These are phyloP conservation scores for Ursus arctos DNA, from an alignment of 2,113 vertebrate species.

Conservation along the genomic window DNA sequence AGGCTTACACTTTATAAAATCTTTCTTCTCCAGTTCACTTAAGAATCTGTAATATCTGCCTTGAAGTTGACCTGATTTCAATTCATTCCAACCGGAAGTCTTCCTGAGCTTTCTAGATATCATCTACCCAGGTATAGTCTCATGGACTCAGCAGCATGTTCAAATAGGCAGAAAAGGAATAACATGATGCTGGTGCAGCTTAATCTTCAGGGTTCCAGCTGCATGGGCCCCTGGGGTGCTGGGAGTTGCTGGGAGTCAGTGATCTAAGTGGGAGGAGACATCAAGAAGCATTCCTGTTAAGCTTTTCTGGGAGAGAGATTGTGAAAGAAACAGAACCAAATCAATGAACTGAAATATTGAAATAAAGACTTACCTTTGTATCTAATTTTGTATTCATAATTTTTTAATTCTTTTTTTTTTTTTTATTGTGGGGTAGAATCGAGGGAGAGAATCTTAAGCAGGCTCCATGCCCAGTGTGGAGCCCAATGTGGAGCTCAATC, in stretches of 20 bases:
- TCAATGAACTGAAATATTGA: not conserved
- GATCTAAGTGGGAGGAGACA: not conserved
- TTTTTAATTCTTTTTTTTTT: not conserved
- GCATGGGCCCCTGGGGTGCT: fast-evolving
- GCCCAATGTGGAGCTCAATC: not conserved
- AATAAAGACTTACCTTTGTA: not conserved
- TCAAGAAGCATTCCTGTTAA: not conserved
- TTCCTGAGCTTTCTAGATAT: slow-evolving; percentile 22
- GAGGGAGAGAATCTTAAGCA: not conserved
- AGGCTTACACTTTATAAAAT: not conserved
- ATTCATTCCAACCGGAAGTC: not conserved
- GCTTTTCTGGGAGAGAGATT: not conserved
- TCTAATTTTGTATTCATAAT: not conserved
- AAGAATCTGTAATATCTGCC: not conserved
- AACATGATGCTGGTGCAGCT: not conserved
- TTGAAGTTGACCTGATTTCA: not conserved
- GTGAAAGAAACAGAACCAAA: not conserved
- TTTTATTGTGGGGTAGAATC: not conserved
- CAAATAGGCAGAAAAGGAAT: not conserved
- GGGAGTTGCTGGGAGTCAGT: too few relatives aligned
- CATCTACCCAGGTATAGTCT: not conserved
- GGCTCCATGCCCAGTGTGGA: not conserved
- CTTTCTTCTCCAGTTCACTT: not conserved
- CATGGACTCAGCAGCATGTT: not conserved
- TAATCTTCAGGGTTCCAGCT: not conserved